Evolutionary conservation across 2,113 vertebrate species (phyloP), one percentile per base, ranked within the genome.

Genomic region (Bubo blakistoni): DNA sequence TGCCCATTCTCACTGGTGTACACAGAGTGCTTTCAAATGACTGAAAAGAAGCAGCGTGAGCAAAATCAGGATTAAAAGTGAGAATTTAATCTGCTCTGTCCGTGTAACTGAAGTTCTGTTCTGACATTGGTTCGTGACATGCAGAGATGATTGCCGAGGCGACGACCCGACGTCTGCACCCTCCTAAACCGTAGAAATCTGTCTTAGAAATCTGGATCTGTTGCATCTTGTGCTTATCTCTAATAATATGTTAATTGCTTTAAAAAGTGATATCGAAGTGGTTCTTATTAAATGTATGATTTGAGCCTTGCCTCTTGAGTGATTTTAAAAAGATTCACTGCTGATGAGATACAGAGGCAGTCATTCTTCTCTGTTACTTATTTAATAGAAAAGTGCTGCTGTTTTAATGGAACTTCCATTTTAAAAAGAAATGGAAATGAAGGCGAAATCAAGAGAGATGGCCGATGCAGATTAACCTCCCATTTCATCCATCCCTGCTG

Each of bases 221-320:
- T 94, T 92, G 96, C 94, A 95, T 92, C 95, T 95, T 58, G 91
- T 42, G 81, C 92, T 95, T 97, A 85, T 97, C 92, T 94, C 95
- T 95, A 80, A 92, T 94, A 88, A 90, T 94, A 90, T 96, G 95
- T 97, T 96, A 96, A 97, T 97, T 96, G 94, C 97, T 96, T 96
- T 80, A 51, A 90, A 77, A 94, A 95, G 94, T 97, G 91, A 73
- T 95, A 92, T 95, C 66, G 3, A 76, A 95, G 96, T 96, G 96
- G 74, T 95, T 96, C 95, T 92, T 96, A 97, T 96, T 96, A 97
- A 97, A 97, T 94, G 90, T 86, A 92, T 96, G 82, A 88, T 94
- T 96, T 94, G 82, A 97, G 96, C 55, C 76, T 92, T 90, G 94
- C 93, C 94, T 97, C 97, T 91, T 70, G 92, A 96, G 91, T 97